Percentiles rank a stretch among this genome's conserved stretches.
phyloP scores from a whole-genome alignment of 2,113 vertebrate genomes.

The Halichoerus grypus region DNA sequence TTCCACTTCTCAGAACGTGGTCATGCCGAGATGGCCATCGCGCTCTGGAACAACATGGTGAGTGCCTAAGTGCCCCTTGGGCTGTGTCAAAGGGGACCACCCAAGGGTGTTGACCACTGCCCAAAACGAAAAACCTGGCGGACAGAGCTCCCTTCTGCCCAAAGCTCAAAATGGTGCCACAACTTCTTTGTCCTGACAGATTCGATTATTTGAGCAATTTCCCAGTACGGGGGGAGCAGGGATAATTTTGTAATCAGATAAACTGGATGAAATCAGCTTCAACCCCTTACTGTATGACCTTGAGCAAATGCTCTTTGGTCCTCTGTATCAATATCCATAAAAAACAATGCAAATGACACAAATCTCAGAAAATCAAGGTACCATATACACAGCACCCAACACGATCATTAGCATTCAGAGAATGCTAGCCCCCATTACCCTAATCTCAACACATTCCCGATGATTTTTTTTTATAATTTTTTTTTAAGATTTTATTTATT shows the following conservation, averaged over 20 bases:
- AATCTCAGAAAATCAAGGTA: background rate
- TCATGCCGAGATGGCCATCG: slow-evolving; percentile 93
- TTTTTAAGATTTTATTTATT: too few species aligned
- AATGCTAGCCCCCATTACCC: background rate
- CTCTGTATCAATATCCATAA: background rate
- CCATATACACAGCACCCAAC: background rate
- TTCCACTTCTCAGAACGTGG: slow-evolving; percentile 94
- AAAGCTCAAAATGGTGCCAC: background rate
- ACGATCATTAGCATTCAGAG: background rate
- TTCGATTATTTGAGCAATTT: background rate
- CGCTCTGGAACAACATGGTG: slow-evolving; percentile 98
- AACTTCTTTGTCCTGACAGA: background rate
- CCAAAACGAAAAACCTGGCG: background rate
- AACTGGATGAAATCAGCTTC: background rate
- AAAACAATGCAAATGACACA: background rate
- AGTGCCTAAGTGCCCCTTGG: background rate
- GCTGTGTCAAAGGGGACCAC: background rate
- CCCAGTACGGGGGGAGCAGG: accelerated
- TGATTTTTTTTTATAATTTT: background rate
- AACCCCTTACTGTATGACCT: background rate
- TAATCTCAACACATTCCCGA: background rate
- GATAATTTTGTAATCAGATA: background rate
- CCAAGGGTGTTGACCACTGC: accelerated
- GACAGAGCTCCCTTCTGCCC: background rate
- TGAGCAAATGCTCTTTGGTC: background rate